Conservation (phyloP, 2,888 invertebrate species). For the Erebia epiphron region DNA sequence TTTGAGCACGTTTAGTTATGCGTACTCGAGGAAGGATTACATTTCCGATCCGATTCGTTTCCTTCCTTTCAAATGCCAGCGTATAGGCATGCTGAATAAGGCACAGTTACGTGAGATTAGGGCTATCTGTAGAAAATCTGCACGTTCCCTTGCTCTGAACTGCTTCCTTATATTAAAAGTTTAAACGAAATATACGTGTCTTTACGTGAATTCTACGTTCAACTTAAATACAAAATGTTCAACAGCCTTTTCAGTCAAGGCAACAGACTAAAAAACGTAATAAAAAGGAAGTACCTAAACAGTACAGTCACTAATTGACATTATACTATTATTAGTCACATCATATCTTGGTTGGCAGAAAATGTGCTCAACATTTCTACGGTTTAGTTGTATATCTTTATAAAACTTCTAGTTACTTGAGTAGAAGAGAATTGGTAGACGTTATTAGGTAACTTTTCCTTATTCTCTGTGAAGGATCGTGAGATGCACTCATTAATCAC, state of each 20-base stretch:
- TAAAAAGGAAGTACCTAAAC: neutral
- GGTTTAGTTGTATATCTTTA: constrained; percentile 3
- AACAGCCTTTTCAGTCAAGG: neutral
- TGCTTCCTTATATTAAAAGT: constrained; percentile 3
- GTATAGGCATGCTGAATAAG: constrained; percentile 35
- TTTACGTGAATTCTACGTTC: neutral
- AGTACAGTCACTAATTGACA: too few species aligned
- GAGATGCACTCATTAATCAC: constrained; percentile 23
- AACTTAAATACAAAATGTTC: neutral
- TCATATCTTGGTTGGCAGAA: neutral
- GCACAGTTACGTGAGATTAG: constrained; percentile 25
- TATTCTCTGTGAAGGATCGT: constrained; percentile 15
- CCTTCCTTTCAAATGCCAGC: constrained; percentile 35
- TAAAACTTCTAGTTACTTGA: constrained; percentile 10
- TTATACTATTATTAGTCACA: neutral
- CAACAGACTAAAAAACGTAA: neutral
- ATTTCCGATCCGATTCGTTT: constrained; percentile 42
- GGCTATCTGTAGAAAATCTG: constrained; percentile 16
- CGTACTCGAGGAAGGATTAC: constrained; percentile 42
- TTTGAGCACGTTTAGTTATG: constrained; percentile 49
- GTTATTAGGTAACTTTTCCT: constrained; percentile 14
- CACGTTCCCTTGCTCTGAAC: neutral
- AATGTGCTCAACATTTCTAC: neutral
- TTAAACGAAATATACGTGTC: constrained; percentile 3
- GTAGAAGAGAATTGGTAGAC: constrained; percentile 13